A percentile compares a stretch with the other conserved stretches of the same genome.
phyloP scores from a whole-genome alignment of 2,113 vertebrate genomes.

The Copsychus sechellarum region DNA sequence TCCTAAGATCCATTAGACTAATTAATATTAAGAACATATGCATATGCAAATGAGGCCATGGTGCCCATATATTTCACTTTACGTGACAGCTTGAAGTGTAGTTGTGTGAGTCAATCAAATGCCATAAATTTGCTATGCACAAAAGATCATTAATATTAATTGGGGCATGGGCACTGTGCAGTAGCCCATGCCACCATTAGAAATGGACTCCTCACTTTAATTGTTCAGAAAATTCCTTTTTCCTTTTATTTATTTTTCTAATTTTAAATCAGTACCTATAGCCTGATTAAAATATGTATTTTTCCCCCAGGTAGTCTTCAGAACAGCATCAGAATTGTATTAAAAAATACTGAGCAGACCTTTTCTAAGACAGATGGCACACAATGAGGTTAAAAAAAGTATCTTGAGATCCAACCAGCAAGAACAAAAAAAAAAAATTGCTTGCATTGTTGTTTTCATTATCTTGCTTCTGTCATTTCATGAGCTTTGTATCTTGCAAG shows the following conservation, averaged over 20 bases:
- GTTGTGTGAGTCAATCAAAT: constrained; percentile 80
- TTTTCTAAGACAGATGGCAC: constrained; percentile 90
- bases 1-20: constrained; percentile 74
- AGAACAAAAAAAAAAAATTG: constrained; percentile 90
- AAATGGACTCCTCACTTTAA: constrained; percentile 68
- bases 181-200: constrained; percentile 74
- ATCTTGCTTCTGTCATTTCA: constrained; percentile 98
- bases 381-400: constrained; percentile 86
- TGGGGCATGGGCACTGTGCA: constrained; percentile 74
- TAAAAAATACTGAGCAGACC: constrained; percentile 81
- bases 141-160: constrained; percentile 82
- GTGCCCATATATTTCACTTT: constrained; percentile 77
- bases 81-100: constrained; percentile 76
- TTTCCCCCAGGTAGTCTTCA: constrained; percentile 75
- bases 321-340: constrained; percentile 80
- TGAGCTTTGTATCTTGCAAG: constrained; percentile 96
- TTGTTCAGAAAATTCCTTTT: constrained; percentile 57
- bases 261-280: constrained; percentile 31
- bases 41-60: constrained; percentile 75
- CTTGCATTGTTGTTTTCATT: constrained; percentile 99
- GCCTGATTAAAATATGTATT: constrained; percentile 72
- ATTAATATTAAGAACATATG: constrained; percentile 82
- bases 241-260: neutral
- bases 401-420: constrained; percentile 91
- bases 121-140: constrained; percentile 76